Evolutionary conservation across 2,113 vertebrate species (phyloP).

Genomic region (Centrocercus urophasianus): DNA sequence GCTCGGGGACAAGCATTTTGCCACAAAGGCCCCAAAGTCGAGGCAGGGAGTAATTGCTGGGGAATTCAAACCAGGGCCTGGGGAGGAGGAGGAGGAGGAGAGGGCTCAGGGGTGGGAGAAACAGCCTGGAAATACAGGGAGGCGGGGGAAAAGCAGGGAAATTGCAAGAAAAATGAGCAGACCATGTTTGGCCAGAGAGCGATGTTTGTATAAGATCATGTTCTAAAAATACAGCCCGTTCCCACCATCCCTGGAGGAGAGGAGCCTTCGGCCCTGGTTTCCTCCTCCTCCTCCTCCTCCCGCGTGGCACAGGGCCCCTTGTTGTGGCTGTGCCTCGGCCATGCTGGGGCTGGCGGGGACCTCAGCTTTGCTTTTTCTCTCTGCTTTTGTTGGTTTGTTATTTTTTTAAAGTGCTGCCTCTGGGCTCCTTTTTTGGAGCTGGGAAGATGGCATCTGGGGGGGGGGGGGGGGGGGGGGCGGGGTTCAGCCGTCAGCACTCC

Average conservation of each 20-base stretch:
- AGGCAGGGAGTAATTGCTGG: constrained; percentile 50
- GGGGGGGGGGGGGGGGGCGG: fast-evolving
- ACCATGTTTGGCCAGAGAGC: constrained; percentile 63
- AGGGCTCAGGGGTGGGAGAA: neutral
- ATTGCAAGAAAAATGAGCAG: constrained; percentile 15
- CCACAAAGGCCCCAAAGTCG: neutral
- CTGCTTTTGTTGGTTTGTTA: neutral
- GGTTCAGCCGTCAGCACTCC: fast-evolving
- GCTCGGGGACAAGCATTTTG: constrained; percentile 1
- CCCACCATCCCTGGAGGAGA: neutral
- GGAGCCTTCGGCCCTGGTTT: neutral
- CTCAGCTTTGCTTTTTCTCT: neutral
- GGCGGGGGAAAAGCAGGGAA: constrained; percentile 12
- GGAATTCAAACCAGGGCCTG: constrained; percentile 44
- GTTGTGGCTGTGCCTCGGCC: fast-evolving
- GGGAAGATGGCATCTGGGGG: neutral
- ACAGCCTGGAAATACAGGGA: neutral
- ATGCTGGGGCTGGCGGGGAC: neutral
- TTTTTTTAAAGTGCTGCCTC: fast-evolving
- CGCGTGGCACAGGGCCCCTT: neutral
- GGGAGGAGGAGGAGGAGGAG: neutral
- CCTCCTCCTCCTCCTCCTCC: neutral
- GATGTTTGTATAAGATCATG: constrained; percentile 65
- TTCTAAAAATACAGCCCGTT: constrained; percentile 69
- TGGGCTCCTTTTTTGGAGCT: constrained; percentile 54